Evolutionary conservation across 2,113 vertebrate species (phyloP).

Genomic region (Hyperoodon ampullatus): DNA sequence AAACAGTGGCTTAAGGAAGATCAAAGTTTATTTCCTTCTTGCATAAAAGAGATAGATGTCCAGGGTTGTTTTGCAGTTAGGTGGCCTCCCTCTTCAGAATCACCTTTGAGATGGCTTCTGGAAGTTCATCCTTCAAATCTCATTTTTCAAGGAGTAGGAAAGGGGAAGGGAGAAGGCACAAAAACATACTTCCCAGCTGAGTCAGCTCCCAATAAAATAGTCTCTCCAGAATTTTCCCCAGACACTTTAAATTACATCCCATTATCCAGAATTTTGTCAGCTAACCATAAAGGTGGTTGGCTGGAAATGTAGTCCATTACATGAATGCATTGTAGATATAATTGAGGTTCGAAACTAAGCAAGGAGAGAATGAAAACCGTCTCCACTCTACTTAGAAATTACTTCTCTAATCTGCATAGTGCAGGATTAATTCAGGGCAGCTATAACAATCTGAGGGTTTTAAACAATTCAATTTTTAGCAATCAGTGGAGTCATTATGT

Average conservation of each 20-base stretch:
- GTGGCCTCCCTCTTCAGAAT: background rate
- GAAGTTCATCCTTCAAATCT: background rate
- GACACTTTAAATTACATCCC: background rate
- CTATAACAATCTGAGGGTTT: slow-evolving; percentile 16
- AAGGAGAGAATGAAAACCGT: background rate
- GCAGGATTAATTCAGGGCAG: background rate
- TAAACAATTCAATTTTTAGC: slow-evolving; percentile 44
- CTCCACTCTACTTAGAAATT: background rate
- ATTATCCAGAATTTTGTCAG: background rate
- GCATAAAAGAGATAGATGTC: background rate
- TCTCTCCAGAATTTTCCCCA: background rate
- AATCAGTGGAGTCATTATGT: slow-evolving; percentile 51
- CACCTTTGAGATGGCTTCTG: background rate
- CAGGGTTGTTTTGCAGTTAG: background rate
- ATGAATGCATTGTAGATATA: background rate
- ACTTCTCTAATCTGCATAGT: background rate
- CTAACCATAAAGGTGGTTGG: background rate
- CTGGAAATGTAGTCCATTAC: background rate
- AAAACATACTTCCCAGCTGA: background rate
- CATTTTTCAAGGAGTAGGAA: background rate
- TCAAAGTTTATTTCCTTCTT: background rate
- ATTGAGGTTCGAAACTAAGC: background rate
- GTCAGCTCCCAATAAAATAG: background rate
- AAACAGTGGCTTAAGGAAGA: background rate
- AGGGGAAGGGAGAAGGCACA: background rate